Conservation (phyloP, 2,888 invertebrate species). For the Panzeria rudis region DNA sequence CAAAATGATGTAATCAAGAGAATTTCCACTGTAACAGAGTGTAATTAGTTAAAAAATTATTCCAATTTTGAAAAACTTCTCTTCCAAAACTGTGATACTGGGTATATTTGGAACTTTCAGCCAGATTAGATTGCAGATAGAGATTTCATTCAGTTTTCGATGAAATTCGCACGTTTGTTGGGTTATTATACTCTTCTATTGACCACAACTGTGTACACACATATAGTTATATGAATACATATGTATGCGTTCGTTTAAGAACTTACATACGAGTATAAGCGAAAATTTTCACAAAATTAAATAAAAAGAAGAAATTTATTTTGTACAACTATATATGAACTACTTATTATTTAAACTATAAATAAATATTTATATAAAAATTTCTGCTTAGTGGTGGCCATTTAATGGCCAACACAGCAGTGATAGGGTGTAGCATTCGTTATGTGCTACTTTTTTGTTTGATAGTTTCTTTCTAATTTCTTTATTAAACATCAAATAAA, state of each 20-base stretch:
- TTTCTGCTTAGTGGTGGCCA: slow-evolving; percentile 67
- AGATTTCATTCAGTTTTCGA: too few relatives aligned
- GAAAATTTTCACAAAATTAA: slow-evolving; percentile 49
- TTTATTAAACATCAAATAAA: slow-evolving; percentile 23
- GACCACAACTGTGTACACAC: background rate
- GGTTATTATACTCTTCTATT: background rate
- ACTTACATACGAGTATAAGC: slow-evolving; percentile 20
- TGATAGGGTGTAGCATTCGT: slow-evolving; percentile 31
- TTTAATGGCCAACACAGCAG: slow-evolving; percentile 66
- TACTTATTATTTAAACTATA: slow-evolving; percentile 48
- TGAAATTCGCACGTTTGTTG: background rate
- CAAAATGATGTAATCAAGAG: too few relatives aligned
- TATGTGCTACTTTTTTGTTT: slow-evolving; percentile 30
- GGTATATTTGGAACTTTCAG: too few relatives aligned
- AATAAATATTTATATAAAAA: slow-evolving; percentile 52
- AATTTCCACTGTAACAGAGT: too few relatives aligned
- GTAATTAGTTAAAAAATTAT: too few relatives aligned
- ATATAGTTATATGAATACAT: background rate
- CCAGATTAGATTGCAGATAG: too few relatives aligned
- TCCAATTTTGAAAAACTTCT: too few relatives aligned
- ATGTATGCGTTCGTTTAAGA: background rate
- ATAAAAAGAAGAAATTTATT: slow-evolving; percentile 32
- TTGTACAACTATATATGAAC: slow-evolving; percentile 26
- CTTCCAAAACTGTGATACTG: too few relatives aligned
- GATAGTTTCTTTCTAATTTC: slow-evolving; percentile 1